Base-by-base conservation (phyloP, 2,888 invertebrate genomes). In the Hartigia nigra region DNA sequence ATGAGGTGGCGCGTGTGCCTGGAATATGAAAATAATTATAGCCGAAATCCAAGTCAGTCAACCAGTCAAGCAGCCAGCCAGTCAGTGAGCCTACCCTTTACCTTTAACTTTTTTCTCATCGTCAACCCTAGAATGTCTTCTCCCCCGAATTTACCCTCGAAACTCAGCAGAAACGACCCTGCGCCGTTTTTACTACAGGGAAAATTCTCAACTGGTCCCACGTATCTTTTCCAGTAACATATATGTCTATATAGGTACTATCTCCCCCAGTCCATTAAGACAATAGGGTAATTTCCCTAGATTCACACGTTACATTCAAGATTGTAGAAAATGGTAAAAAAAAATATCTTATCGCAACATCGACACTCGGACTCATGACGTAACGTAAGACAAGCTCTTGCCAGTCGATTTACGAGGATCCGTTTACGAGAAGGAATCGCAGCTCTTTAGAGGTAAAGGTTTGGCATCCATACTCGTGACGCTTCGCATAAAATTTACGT, bases 11-110 rank as follows among this genome's bases (percentile, higher is more conserved):
- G 34, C 72, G 72, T 72, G 72, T 72, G 72, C 34, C 72, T 34
- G 34, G 72, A 72, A 72, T 72, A 72, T 31, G 31, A 72, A 72
- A 34, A 72, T 72, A 72, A 72, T 72, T 72, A 72, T 23, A 34
- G 31, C 9, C 55, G 55, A 55, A 55, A 55, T 55, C 23, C 55
- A 55, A 55, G 55, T 23, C 55, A 55, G 55, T 55, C 55, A 55
- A 23, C 55, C 55, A 55, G 14, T 9, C 55, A 55, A 9, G 23
- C 5, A 14, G 14, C 39, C 23, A 55, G 23, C 23, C 55, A 55
- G 23, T 55, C 23, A 55, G 55, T 9, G 55, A 55, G 55, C 9
- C 23, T 23, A 55, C 55, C 55, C 55, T 55, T 55, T 9, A 23
- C 55, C 55, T 55, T 9, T 9, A 23, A 55, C 9, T 9, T 55